Base-by-base conservation (phyloP, 92 coral and sea anemone genomes). In the Epizoanthus stellaris region DNA sequence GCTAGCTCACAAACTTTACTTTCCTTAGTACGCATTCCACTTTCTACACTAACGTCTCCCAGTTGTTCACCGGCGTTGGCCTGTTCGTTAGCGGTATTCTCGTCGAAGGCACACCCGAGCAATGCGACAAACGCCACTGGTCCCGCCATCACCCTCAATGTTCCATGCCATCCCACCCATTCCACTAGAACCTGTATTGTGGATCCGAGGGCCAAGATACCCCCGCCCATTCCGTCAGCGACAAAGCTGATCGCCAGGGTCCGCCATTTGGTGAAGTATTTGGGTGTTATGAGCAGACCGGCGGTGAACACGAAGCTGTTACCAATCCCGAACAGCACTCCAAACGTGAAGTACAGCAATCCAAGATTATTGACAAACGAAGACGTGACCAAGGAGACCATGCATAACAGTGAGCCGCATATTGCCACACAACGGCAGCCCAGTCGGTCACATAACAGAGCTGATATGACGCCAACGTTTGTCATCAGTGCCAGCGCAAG, bases 341-440 rank as follows among this genome's bases (percentile, higher is more conserved):
- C 91, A 34, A 81, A 87, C 1, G 91, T 82, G 60, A 87, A 74
- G 56, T 87, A 87, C 58, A 87, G 73, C 58, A 71, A 38, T 13
- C 16, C 39, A 10, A 87, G 70, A 11, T 10, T 66, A 6, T 39
- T 58, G 11, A 57, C 87, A 67, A 87, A 87, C 25, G 91, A 87
- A 23, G 91, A 87, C 9, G 87, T 74, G 20, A 87, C 56, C 84
- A 87, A 73, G 38, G 87, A 85, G 21, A 62, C 63, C 5, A 75
- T 70, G 14, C 87, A 74, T 40, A 87, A 65, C 66, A 82, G 3
- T 36, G 87, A 85, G 13, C 91, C 91, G 40, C 21, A n/a, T 30
- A 87, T 65, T 59, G 87, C 75, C 58, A 87, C 87, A 42, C 87
- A 80, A 60, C 91, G 91, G 75, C 87, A 87, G 45, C 91, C 91